phyloP scores from a whole-genome alignment of 1,140 invertebrate genomes.

The Anagrus nilaparvatae region DNA sequence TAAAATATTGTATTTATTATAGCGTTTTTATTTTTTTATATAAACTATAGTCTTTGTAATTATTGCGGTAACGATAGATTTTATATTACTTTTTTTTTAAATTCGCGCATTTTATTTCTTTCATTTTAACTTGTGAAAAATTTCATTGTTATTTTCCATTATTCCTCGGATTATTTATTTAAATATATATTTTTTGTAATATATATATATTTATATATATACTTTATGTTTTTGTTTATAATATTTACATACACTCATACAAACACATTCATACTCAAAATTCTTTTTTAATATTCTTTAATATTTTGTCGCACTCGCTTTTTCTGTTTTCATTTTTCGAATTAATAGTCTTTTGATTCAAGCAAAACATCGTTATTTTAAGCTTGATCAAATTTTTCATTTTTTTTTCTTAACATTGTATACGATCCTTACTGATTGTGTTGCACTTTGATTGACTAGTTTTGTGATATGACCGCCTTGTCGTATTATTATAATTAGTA shows the following conservation, averaged over 20 bases:
- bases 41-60: constrained; percentile 18
- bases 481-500: constrained; percentile 6
- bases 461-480: constrained; percentile 32
- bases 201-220: constrained; percentile 15
- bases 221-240: constrained; percentile 9
- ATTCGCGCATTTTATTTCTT: constrained; percentile 1
- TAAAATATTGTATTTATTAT: constrained; percentile 1
- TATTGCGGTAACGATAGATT: constrained; percentile 19
- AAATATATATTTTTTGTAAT: constrained; percentile 1
- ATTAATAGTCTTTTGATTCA: constrained; percentile 5
- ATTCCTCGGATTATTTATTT: neutral
- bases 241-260: no score
- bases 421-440: constrained; percentile 34
- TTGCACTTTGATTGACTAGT: constrained; percentile 46
- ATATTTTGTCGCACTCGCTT: constrained; percentile 7
- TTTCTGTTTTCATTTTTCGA: constrained; percentile 1
- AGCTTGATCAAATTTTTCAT: constrained; percentile 9
- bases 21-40: constrained; percentile 2
- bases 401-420: constrained; percentile 21
- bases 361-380: constrained; percentile 1
- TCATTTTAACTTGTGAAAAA: constrained; percentile 5
- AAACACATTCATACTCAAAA: no score
- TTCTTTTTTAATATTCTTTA: constrained; percentile 7
- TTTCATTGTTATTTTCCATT: neutral
- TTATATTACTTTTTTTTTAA: constrained; percentile 7